phyloP scores from a whole-genome alignment of 2,797 vertebrate species.

The Buceros bicornis region DNA sequence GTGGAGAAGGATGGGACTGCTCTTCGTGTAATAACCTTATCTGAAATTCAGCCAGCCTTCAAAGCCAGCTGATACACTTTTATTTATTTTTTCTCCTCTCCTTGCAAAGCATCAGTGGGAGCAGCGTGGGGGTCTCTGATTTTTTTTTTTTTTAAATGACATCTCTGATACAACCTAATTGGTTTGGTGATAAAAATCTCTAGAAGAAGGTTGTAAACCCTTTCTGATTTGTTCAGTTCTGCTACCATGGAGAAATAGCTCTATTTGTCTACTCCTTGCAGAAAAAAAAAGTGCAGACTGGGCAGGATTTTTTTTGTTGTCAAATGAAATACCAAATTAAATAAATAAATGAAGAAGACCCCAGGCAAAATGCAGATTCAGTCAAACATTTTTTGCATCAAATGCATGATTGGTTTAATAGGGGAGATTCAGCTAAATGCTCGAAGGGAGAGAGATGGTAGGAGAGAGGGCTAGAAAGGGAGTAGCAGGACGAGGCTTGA shows the following conservation, averaged over 20 bases:
- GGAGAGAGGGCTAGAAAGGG: background rate
- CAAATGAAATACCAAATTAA: background rate
- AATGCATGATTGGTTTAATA: constrained; percentile 30
- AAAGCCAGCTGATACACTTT: background rate
- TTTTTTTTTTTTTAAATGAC: background rate
- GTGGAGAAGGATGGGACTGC: background rate
- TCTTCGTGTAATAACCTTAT: background rate
- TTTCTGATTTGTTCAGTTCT: constrained; percentile 30
- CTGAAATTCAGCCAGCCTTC: background rate
- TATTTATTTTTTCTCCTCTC: background rate
- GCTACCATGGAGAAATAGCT: background rate
- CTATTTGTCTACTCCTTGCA: background rate
- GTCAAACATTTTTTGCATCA: constrained; percentile 32
- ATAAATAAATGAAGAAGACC: constrained; percentile 22
- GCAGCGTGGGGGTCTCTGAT: background rate
- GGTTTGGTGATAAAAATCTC: constrained; percentile 16
- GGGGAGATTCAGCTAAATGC: background rate
- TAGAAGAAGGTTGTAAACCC: background rate
- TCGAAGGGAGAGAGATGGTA: background rate
- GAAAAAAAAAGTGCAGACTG: background rate
- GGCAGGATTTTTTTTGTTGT: background rate
- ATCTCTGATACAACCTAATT: background rate
- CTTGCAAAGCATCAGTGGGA: background rate
- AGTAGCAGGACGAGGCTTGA: background rate
- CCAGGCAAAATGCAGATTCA: constrained; percentile 11